These are phyloP conservation scores for Drosophila recens DNA, from an alignment of 2,888 invertebrate species.

Conservation along the genomic window DNA sequence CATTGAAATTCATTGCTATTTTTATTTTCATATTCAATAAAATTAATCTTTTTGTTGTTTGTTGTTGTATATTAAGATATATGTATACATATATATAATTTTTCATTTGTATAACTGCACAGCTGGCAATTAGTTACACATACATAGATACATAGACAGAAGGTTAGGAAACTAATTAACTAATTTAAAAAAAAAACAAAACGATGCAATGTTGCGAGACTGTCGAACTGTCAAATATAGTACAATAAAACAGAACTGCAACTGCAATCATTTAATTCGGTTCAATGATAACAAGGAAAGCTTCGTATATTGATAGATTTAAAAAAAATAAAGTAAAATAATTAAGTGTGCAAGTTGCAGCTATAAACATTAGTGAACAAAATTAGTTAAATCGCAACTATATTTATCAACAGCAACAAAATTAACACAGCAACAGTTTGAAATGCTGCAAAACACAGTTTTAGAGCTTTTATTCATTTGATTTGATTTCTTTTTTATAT, in stretches of 20 bases:
- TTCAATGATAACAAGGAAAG: slow-evolving; percentile 11
- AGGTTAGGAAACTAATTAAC: slow-evolving; percentile 25
- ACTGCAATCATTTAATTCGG: slow-evolving; percentile 8
- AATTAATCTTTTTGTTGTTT: slow-evolving; percentile 33
- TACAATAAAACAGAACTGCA: slow-evolving; percentile 1
- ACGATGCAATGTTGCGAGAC: slow-evolving; percentile 19
- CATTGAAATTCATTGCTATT: slow-evolving; percentile 58
- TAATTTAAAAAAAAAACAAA: slow-evolving; percentile 27
- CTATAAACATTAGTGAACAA: slow-evolving; percentile 46
- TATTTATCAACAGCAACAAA: slow-evolving; percentile 53
- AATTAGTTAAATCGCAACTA: slow-evolving; percentile 29
- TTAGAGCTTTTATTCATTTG: slow-evolving; percentile 23
- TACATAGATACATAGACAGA: slow-evolving; percentile 12
- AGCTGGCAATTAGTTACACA: slow-evolving; percentile 50
- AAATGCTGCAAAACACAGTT: slow-evolving; percentile 53
- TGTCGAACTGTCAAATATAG: slow-evolving; percentile 13
- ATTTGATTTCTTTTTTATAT: slow-evolving; percentile 22
- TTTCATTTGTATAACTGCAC: slow-evolving; percentile 47
- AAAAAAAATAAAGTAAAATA: not conserved
- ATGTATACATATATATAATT: slow-evolving; percentile 40
- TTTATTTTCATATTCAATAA: slow-evolving; percentile 50
- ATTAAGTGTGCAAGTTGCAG: slow-evolving; percentile 46
- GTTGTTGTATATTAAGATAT: slow-evolving; percentile 44
- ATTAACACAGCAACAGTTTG: slow-evolving; percentile 46
- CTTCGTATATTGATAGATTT: not conserved